Evolutionary conservation across 1,140 invertebrate species (phyloP), one percentile per base, ranked within the genome.

Genomic region (Phymastichus coffea): DNA sequence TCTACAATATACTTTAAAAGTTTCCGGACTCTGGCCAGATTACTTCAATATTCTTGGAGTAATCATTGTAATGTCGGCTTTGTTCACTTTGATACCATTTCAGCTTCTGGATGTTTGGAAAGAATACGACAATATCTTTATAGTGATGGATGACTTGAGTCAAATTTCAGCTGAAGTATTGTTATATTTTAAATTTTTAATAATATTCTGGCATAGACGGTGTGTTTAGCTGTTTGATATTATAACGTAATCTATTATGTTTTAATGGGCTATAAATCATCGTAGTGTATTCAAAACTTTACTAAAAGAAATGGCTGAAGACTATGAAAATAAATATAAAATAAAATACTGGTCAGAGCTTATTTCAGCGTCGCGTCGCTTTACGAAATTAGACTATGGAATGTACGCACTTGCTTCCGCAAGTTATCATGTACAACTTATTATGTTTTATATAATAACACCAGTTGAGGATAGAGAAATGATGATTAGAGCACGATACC

Each of bases 301-400:
- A 8, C 20, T 53, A 20, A 20, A 25, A 19, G 51, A 53, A 41
- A 53, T 53, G 19, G 37, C 22, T 19, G 19, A 30, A 14, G 51
- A 53, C 38, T 53, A 23, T 7, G 15, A 41, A 15, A n/a, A 30
- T 10, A 41, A 26, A n/a, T n/a, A n/a, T n/a, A n/a, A n/a, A n/a
- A n/a, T n/a, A n/a, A n/a, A n/a, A n/a, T n/a, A n/a, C n/a, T n/a
- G n/a, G n/a, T n/a, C n/a, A n/a, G n/a, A n/a, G n/a, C n/a, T n/a
- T n/a, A n/a, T n/a, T n/a, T n/a, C n/a, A n/a, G n/a, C n/a, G n/a
- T n/a, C 51, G 9, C 22, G 25, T 1, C 22, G 25, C 10, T 53
- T 53, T 41, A 41, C 22, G 10, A 53, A 28, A 14, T 53, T 26
- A 20, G 51, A 53, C 25, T 53, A 28, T 41, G 23, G 35, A 9